These are phyloP conservation scores for Phyllotreta striolata DNA, from an alignment of 2,888 invertebrate genomes.

Conservation along the genomic window DNA sequence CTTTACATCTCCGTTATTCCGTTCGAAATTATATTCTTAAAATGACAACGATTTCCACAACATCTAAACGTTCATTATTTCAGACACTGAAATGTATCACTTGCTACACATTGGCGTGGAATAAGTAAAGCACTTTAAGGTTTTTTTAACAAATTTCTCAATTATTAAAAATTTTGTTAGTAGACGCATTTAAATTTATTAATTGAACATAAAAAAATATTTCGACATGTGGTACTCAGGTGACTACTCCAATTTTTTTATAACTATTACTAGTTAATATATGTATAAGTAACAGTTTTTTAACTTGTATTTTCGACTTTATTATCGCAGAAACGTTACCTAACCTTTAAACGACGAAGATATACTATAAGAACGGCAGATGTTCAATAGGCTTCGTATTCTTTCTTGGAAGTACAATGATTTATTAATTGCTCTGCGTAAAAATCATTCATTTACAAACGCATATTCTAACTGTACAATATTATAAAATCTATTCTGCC, in stretches of 20 bases:
- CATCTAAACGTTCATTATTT: conserved; percentile 34
- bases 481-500: no score
- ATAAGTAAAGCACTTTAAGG: no score
- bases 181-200: no score
- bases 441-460: no score
- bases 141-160: neutral
- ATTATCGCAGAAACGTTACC: conserved; percentile 1
- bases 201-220: no score
- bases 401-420: no score
- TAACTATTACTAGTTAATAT: neutral
- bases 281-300: conserved; percentile 4
- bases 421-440: no score
- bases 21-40: conserved; percentile 34
- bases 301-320: neutral
- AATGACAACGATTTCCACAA: conserved; percentile 36
- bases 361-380: neutral
- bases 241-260: no score
- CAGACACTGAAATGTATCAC: conserved; percentile 36
- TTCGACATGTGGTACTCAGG: no score
- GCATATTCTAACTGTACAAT: no score
- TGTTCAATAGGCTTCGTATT: neutral
- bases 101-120: conserved; percentile 18
- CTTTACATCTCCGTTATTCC: conserved; percentile 36
- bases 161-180: neutral
- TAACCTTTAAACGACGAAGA: conserved; percentile 1